These are phyloP conservation scores for Sipha maydis DNA, from an alignment of 2,888 invertebrate species.

Conservation along the genomic window DNA sequence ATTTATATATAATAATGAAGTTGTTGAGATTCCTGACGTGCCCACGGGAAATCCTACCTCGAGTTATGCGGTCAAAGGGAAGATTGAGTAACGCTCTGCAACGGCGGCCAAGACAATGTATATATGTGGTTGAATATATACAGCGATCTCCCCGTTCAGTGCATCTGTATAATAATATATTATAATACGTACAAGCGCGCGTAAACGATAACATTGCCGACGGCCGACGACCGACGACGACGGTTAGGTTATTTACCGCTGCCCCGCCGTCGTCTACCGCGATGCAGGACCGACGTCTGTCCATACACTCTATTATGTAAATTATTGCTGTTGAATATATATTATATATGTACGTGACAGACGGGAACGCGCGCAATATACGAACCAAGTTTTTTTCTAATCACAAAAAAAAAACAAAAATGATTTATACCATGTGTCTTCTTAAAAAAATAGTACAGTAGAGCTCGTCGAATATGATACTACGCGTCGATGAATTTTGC, in stretches of 20 bases:
- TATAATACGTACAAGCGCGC: neutral
- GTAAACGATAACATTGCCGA: neutral
- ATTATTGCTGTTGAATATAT: neutral
- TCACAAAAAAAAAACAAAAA: no score
- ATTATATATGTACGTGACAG: neutral
- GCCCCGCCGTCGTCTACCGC: neutral
- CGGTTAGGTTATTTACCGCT: neutral
- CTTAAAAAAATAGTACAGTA: no score
- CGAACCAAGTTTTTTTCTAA: no score
- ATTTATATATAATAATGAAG: neutral
- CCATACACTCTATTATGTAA: neutral
- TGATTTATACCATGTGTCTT: no score
- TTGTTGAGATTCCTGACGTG: constrained; percentile 50
- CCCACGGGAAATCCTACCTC: constrained; percentile 50
- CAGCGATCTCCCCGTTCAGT: neutral
- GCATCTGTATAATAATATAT: neutral
- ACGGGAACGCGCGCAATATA: no score
- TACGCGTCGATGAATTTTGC: no score
- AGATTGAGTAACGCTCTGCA: constrained; percentile 24
- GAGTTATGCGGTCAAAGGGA: constrained; percentile 55
- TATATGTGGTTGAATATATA: neutral
- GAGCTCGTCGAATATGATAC: no score
- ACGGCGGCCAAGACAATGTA: neutral
- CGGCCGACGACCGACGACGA: neutral
- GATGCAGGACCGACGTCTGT: neutral